These are phyloP conservation scores for Artibeus lituratus DNA, from an alignment of 2,797 vertebrate genomes.

Conservation along the genomic window DNA sequence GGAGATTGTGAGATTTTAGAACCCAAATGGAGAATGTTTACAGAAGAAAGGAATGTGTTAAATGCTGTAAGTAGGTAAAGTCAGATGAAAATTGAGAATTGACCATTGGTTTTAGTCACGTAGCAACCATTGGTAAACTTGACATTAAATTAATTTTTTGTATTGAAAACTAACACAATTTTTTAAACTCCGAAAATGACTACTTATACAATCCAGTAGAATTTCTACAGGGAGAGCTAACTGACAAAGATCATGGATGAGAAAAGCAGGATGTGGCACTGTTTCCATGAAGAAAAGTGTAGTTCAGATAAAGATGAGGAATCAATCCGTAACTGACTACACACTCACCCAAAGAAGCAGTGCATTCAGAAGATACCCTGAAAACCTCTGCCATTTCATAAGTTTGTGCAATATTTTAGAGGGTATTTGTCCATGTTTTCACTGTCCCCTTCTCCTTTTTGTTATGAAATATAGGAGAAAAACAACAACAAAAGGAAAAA, in stretches of 20 bases:
- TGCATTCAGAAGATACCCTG: neutral
- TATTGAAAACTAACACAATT: neutral
- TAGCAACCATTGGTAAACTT: neutral
- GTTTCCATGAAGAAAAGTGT: neutral
- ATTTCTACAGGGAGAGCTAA: neutral
- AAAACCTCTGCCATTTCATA: neutral
- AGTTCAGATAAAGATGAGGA: neutral
- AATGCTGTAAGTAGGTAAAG: neutral
- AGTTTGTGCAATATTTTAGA: conserved; percentile 6
- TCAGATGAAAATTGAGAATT: neutral
- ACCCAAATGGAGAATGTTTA: neutral
- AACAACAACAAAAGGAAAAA: neutral
- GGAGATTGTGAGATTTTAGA: neutral
- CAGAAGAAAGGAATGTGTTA: neutral
- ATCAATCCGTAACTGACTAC: neutral
- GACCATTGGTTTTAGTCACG: neutral
- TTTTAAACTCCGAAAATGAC: neutral
- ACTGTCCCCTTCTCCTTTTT: neutral
- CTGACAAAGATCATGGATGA: neutral
- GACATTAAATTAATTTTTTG: neutral
- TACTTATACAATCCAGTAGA: neutral
- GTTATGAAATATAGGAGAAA: conserved; percentile 12
- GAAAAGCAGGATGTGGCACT: neutral
- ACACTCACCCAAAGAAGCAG: neutral
- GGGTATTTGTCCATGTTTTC: neutral